Conservation (phyloP, 1,140 invertebrate genomes). For the Plectrocnemia conspersa region DNA sequence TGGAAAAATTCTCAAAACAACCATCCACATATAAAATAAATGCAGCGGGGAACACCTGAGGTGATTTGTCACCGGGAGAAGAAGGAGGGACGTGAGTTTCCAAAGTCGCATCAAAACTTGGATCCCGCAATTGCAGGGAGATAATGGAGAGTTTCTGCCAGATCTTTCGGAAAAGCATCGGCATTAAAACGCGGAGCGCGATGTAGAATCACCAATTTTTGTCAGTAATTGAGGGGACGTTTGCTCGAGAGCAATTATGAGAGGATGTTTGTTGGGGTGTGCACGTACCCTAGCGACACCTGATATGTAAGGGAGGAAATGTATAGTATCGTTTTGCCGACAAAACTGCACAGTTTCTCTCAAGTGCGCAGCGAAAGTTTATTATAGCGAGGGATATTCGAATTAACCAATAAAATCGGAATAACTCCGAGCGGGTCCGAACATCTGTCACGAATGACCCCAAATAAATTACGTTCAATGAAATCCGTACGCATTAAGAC, state of each 20-base stretch:
- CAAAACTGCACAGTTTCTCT: not conserved
- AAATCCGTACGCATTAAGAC: too few species aligned
- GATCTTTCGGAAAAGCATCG: slow-evolving; percentile 12
- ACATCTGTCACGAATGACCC: slow-evolving; percentile 26
- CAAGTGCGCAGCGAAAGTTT: not conserved
- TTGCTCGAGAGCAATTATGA: slow-evolving; percentile 27
- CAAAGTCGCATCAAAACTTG: not conserved
- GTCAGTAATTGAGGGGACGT: slow-evolving; percentile 26
- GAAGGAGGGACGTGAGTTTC: slow-evolving; percentile 1
- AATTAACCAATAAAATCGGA: slow-evolving; percentile 17
- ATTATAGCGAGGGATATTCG: not conserved
- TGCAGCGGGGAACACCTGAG: slow-evolving; percentile 27
- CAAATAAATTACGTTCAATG: too few species aligned
- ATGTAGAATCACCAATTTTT: slow-evolving; percentile 32
- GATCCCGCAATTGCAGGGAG: not conserved
- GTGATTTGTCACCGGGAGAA: slow-evolving; percentile 30
- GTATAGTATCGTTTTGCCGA: slow-evolving; percentile 8
- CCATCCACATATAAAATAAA: too few species aligned
- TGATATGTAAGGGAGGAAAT: slow-evolving; percentile 9
- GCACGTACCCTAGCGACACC: slow-evolving; percentile 18
- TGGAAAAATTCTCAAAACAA: too few species aligned
- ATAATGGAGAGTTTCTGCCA: too few species aligned
- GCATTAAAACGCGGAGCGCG: slow-evolving; percentile 30
- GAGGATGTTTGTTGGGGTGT: slow-evolving; percentile 24
- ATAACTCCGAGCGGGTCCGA: slow-evolving; percentile 8